A percentile compares a stretch with the other conserved stretches of the same genome.
phyloP scores from a whole-genome alignment of 2,888 invertebrate species.

The Vandiemenella viatica region DNA sequence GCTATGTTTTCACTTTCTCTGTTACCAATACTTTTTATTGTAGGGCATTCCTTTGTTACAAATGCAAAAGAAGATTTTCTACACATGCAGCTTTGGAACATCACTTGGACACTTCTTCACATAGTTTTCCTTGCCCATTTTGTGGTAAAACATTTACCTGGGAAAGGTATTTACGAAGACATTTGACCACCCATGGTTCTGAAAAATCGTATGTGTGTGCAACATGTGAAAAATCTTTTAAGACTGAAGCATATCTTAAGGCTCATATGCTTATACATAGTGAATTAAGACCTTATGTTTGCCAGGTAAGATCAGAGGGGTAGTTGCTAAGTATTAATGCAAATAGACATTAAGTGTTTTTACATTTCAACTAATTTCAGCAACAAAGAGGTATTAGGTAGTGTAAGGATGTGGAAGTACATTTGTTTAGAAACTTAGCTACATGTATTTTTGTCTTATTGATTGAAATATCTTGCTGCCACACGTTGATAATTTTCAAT shows the following conservation, averaged over 20 bases:
- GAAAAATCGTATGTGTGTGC: slow-evolving; percentile 35
- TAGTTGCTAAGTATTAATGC: too few species aligned
- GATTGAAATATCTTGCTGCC: too few species aligned
- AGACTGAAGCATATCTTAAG: slow-evolving; percentile 48
- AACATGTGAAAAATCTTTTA: slow-evolving; percentile 45
- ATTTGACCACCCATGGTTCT: slow-evolving; percentile 45
- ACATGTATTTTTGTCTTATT: too few species aligned
- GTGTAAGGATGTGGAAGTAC: too few species aligned
- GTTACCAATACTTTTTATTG: slow-evolving; percentile 28
- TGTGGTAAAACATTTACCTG: slow-evolving; percentile 45
- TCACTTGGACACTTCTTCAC: slow-evolving; percentile 47
- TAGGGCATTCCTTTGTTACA: slow-evolving; percentile 31
- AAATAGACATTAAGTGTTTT: too few species aligned
- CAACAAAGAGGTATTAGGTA: too few species aligned
- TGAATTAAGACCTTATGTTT: slow-evolving; percentile 35
- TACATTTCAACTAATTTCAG: too few species aligned
- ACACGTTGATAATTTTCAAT: too few species aligned
- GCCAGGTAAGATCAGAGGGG: slow-evolving; percentile 33
- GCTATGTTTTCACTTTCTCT: too few species aligned
- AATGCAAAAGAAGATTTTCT: slow-evolving; percentile 48
- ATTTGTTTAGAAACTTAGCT: too few species aligned
- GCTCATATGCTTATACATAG: slow-evolving; percentile 47
- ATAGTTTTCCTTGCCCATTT: slow-evolving; percentile 45
- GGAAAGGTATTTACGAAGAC: slow-evolving; percentile 48
- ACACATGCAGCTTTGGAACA: slow-evolving; percentile 46